Conservation (phyloP, 23 tunicate species). For the Trididemnum miniatum region DNA sequence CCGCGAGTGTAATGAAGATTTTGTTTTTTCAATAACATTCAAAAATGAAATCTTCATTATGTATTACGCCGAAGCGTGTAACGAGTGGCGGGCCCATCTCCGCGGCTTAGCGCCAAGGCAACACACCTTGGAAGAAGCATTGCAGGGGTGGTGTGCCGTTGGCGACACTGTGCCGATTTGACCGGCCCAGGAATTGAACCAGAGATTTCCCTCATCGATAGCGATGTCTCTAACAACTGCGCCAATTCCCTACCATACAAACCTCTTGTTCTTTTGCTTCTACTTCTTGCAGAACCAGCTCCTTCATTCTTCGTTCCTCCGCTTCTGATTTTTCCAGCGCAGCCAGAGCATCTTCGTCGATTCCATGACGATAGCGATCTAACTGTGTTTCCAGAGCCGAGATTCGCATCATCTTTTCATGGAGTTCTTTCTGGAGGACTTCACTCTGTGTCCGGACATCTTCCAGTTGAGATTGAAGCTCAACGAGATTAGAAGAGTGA, state of each 20-base stretch:
- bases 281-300: slow-evolving; percentile 42
- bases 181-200: no score
- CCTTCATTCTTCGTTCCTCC: slow-evolving; percentile 49
- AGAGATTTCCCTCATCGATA: no score
- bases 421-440: slow-evolving; percentile 70
- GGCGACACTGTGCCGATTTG: no score
- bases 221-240: no score
- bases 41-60: no score
- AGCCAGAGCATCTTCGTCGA: slow-evolving; percentile 39
- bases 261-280: slow-evolving; percentile 74
- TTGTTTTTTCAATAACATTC: no score
- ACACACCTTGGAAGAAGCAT: no score
- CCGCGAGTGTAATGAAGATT: no score
- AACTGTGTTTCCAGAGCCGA: slow-evolving; percentile 78
- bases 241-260: not conserved
- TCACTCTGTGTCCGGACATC: slow-evolving; percentile 55
- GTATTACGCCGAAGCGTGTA: no score
- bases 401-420: slow-evolving; percentile 62
- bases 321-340: slow-evolving; percentile 53
- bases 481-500: not conserved
- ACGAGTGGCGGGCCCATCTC: no score
- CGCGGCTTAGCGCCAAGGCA: no score
- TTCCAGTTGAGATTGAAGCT: slow-evolving; percentile 33
- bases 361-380: slow-evolving; percentile 77
- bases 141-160: no score